phyloP scores from a whole-genome alignment of 2,888 invertebrate species.

The Polymixis flavicincta region DNA sequence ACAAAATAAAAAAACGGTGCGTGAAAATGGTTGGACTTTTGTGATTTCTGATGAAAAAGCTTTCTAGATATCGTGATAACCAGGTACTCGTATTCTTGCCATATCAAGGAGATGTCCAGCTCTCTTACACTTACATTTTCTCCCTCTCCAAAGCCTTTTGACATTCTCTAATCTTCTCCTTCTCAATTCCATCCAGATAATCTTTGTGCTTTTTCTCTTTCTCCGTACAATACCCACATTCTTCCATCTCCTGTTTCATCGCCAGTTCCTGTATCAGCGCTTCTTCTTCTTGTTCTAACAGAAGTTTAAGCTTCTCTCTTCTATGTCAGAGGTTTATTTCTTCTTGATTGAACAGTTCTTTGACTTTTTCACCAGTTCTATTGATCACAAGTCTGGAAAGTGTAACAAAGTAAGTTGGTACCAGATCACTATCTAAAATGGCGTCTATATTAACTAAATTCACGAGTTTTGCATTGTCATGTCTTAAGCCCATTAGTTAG shows the following conservation, averaged over 20 bases:
- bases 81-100: background rate
- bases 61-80: background rate
- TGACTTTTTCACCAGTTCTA: constrained; percentile 81
- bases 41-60: background rate
- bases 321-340: constrained; percentile 84
- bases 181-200: constrained; percentile 80
- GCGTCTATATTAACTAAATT: background rate
- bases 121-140: constrained; percentile 78
- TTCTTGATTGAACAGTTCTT: constrained; percentile 78
- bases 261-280: constrained; percentile 75
- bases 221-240: constrained; percentile 79
- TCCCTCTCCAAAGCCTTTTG: constrained; percentile 85
- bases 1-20: background rate
- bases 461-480: constrained; percentile 26
- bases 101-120: background rate
- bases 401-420: background rate
- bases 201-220: constrained; percentile 73
- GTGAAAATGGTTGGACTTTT: background rate
- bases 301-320: constrained; percentile 76
- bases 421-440: background rate
- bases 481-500: constrained; percentile 24
- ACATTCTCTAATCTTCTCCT: constrained; percentile 81
- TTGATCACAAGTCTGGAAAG: constrained; percentile 80
- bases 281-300: constrained; percentile 80
- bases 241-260: constrained; percentile 74